These are phyloP conservation scores for Gallinago media DNA, from an alignment of 2,113 vertebrate species.

Conservation along the genomic window DNA sequence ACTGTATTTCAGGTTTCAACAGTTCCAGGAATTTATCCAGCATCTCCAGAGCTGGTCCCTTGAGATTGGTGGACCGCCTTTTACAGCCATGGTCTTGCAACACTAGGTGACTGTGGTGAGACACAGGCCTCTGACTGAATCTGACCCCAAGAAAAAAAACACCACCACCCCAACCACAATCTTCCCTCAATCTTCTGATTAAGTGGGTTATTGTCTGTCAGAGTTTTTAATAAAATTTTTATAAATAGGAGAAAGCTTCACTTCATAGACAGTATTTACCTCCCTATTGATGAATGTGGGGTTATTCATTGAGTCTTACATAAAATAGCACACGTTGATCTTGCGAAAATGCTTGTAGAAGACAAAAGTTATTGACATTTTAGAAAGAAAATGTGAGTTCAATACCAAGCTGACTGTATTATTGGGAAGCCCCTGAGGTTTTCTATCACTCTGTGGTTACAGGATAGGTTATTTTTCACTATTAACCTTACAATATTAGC, in stretches of 20 bases:
- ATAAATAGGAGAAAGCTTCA: neutral
- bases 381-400: neutral
- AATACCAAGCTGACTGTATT: neutral
- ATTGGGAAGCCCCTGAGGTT: neutral
- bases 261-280: neutral
- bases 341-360: neutral
- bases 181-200: neutral
- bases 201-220: neutral
- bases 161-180: neutral
- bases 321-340: neutral
- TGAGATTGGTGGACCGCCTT: neutral
- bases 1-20: neutral
- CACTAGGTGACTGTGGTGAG: neutral
- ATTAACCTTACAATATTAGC: neutral
- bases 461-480: neutral
- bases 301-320: neutral
- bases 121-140: neutral
- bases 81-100: neutral
- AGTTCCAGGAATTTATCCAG: neutral
- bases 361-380: neutral
- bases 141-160: neutral
- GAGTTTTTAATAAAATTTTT: neutral
- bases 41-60: neutral
- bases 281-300: neutral
- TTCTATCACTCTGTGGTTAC: neutral